Conservation (phyloP, 2,113 vertebrate genomes). For the Chaenocephalus aceratus region DNA sequence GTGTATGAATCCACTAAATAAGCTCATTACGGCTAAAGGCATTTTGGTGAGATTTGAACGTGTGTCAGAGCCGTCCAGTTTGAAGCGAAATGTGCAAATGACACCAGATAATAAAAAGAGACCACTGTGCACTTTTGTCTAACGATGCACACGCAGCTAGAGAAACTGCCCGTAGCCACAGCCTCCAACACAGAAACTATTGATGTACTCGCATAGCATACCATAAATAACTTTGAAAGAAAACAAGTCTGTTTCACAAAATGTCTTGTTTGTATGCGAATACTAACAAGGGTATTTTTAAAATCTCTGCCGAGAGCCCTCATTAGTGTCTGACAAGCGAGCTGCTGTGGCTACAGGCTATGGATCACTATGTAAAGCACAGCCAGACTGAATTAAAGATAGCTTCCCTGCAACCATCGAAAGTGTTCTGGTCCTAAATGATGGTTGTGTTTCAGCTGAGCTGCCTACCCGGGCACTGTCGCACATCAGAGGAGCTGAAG, state of each 20-base stretch:
- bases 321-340: conserved; percentile 49
- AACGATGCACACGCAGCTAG: conserved; percentile 27
- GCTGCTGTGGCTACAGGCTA: conserved; percentile 38
- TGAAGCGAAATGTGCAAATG: conserved; percentile 27
- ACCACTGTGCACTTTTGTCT: conserved; percentile 18
- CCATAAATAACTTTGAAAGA: background rate
- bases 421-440: conserved; percentile 17
- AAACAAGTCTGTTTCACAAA: conserved; percentile 14
- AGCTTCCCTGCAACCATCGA: background rate
- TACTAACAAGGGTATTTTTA: conserved; percentile 59
- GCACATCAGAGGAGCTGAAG: conserved; percentile 94
- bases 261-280: conserved; percentile 39
- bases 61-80: conserved; percentile 18
- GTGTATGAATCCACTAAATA: conserved; percentile 19
- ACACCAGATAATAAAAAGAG: conserved; percentile 14
- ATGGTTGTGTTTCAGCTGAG: conserved; percentile 80
- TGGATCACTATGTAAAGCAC: background rate
- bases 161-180: conserved; percentile 2
- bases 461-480: conserved; percentile 92
- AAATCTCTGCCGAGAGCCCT: conserved; percentile 25
- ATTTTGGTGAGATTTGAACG: conserved; percentile 21
- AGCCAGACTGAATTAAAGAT: conserved; percentile 12
- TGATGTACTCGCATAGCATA: conserved; percentile 19
- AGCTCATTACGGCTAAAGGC: conserved; percentile 36
- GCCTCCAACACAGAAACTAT: background rate